Conservation (phyloP, 2,113 vertebrate genomes). For the Tachuris rubrigastra region DNA sequence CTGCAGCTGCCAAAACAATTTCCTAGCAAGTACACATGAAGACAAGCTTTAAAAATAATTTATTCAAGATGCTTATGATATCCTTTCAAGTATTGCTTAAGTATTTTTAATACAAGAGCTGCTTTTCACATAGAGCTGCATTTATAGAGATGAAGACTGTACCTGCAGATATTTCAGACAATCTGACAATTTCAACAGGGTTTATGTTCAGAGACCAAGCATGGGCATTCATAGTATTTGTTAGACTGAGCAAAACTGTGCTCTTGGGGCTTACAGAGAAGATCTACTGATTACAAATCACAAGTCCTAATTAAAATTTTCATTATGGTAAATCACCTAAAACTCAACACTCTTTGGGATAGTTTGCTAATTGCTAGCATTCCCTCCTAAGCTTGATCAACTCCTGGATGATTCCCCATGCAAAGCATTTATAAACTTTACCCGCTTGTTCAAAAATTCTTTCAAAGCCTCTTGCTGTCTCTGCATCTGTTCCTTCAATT, state of each 20-base stretch:
- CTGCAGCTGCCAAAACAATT: neutral
- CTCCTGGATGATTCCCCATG: neutral
- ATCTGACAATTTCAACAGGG: neutral
- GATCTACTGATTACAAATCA: neutral
- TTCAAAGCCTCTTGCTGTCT: slow-evolving; percentile 68
- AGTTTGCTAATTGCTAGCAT: neutral
- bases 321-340: neutral
- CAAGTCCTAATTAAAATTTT: neutral
- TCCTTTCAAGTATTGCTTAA: neutral
- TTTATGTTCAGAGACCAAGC: neutral
- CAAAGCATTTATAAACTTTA: slow-evolving; percentile 40
- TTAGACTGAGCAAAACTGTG: neutral
- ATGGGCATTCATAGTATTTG: neutral
- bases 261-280: neutral
- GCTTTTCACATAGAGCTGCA: neutral
- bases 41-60: neutral
- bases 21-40: neutral
- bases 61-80: neutral
- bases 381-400: neutral
- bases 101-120: neutral
- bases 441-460: slow-evolving; percentile 72
- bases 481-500: slow-evolving; percentile 70
- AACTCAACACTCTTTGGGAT: neutral
- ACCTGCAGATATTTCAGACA: neutral
- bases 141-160: neutral